A percentile compares a stretch with the other conserved stretches of the same genome.
These are phyloP conservation scores for Macrochelys suwanniensis DNA, from an alignment of 2,797 vertebrate species.

Conservation along the genomic window DNA sequence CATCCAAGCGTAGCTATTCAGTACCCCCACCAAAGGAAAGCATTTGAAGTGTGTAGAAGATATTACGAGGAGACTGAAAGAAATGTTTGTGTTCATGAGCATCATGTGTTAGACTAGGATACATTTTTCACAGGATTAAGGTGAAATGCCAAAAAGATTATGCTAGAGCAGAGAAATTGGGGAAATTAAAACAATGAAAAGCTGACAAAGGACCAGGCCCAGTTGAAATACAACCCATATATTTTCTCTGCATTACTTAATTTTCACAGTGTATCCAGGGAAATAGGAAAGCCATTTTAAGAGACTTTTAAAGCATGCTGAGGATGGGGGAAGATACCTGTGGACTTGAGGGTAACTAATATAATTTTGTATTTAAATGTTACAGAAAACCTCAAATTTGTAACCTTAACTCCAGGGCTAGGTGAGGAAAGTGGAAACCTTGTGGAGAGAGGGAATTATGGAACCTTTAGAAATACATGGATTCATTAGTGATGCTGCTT, in stretches of 20 bases:
- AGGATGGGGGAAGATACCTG: not conserved
- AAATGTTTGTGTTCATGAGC: not conserved
- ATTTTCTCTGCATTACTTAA: not conserved
- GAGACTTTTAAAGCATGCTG: not conserved
- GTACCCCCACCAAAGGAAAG: not conserved
- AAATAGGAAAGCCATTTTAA: not conserved
- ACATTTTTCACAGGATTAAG: conserved; percentile 40
- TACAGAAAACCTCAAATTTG: not conserved
- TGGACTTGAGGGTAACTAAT: accelerated
- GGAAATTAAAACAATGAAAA: conserved; percentile 23
- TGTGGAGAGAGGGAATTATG: not conserved
- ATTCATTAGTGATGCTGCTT: not conserved
- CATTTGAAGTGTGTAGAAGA: not conserved
- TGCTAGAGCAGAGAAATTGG: not conserved
- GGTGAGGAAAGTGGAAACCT: not conserved
- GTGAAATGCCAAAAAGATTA: conserved; percentile 51
- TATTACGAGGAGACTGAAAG: not conserved
- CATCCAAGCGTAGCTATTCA: not conserved
- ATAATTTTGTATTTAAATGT: not conserved
- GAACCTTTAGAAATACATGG: not conserved
- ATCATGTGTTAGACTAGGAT: not conserved
- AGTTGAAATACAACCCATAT: not conserved
- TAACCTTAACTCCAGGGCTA: not conserved
- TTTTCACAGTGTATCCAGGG: not conserved
- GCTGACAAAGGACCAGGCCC: not conserved